These are phyloP conservation scores for Zosterops japonicus DNA, from an alignment of 2,113 vertebrate genomes.

Conservation along the genomic window DNA sequence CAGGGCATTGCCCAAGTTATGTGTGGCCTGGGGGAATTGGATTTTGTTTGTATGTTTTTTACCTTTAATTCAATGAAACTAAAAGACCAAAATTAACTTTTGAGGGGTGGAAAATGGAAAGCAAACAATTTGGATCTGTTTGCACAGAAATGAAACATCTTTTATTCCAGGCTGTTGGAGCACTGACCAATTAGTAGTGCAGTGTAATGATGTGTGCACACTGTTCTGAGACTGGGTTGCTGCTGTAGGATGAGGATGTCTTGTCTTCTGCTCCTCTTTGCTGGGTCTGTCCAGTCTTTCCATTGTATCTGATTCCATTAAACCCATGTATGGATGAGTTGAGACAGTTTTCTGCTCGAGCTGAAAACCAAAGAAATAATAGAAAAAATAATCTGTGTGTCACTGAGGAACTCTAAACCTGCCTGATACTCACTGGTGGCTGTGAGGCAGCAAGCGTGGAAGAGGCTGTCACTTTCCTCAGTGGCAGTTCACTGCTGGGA, in stretches of 20 bases:
- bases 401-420: background rate
- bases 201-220: fast-evolving
- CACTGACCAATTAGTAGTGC: background rate
- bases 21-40: no score
- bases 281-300: background rate
- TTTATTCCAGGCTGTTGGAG: background rate
- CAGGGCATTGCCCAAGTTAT: background rate
- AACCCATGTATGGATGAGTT: background rate
- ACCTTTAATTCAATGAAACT: background rate
- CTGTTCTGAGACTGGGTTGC: background rate
- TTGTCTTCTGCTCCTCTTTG: background rate
- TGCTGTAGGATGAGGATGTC: background rate
- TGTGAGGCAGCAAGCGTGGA: background rate
- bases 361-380: background rate
- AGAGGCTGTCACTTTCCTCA: background rate
- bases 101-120: background rate
- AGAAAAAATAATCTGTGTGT: background rate
- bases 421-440: background rate
- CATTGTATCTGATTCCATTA: background rate
- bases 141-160: background rate
- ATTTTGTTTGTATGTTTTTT: background rate
- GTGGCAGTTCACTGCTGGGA: background rate
- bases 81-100: background rate
- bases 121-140: background rate
- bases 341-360: background rate